Evolutionary conservation across 1,140 invertebrate genomes (phyloP).

Genomic region (Drosophila littoralis): DNA sequence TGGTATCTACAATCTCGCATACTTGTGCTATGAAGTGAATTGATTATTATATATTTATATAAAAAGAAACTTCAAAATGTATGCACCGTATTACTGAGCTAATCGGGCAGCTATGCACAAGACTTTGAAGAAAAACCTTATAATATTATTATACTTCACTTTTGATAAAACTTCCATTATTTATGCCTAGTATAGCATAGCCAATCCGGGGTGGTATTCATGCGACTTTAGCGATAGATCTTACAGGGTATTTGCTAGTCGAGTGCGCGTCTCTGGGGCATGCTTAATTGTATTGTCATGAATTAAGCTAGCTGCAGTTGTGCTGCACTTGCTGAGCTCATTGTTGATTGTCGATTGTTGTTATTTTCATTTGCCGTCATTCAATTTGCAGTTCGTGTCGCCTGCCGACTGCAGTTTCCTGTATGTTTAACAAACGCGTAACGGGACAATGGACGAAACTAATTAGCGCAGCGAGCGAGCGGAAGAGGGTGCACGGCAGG

Average conservation of each 20-base stretch:
- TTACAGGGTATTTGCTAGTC: constrained; percentile 18
- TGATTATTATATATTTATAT: no score
- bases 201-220: no score
- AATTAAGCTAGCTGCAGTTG: constrained; percentile 18
- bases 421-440: constrained; percentile 46
- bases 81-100: no score
- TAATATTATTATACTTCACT: no score
- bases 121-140: no score
- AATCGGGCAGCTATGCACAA: no score
- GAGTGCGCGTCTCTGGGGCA: not conserved
- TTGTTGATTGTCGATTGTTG: constrained; percentile 21
- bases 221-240: not conserved
- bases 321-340: constrained; percentile 9
- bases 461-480: constrained; percentile 18
- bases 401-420: constrained; percentile 29
- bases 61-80: no score
- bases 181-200: no score
- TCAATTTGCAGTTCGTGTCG: constrained; percentile 42
- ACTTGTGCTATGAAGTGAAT: no score
- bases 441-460: constrained; percentile 27
- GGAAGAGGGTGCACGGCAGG: not conserved
- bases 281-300: constrained; percentile 34
- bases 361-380: constrained; percentile 12
- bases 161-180: no score
- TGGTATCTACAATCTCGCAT: no score